Evolutionary conservation across 2,113 vertebrate genomes (phyloP).

Genomic region (Catagonus wagneri): DNA sequence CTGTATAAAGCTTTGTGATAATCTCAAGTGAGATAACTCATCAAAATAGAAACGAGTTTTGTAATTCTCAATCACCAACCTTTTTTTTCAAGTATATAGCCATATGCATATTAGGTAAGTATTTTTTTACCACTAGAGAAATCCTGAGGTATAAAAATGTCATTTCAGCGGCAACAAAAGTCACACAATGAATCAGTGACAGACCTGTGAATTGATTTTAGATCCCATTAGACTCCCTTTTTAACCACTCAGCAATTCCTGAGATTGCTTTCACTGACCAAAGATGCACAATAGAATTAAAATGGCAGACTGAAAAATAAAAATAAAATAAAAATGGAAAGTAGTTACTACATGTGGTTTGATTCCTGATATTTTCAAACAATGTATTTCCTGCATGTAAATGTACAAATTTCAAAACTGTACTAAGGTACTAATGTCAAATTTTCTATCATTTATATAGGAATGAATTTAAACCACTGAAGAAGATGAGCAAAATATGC

Average conservation of each 20-base stretch:
- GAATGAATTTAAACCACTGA: slow-evolving; percentile 81
- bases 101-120: background rate
- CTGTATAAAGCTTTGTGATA: background rate
- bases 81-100: background rate
- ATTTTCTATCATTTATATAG: slow-evolving; percentile 80
- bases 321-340: slow-evolving; percentile 82
- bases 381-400: slow-evolving; percentile 74
- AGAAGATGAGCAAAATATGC: slow-evolving; percentile 81
- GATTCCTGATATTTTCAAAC: slow-evolving; percentile 78
- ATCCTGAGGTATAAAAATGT: slow-evolving; percentile 35
- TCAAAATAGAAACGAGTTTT: slow-evolving; percentile 35
- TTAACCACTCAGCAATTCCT: slow-evolving; percentile 76
- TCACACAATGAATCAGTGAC: slow-evolving; percentile 57
- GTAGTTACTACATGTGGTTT: slow-evolving; percentile 69
- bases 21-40: background rate
- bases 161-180: slow-evolving; percentile 60
- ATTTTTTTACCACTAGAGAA: slow-evolving; percentile 52
- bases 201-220: slow-evolving; percentile 80
- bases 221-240: slow-evolving; percentile 78
- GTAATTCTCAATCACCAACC: background rate
- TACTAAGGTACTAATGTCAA: slow-evolving; percentile 76
- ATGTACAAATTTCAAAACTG: slow-evolving; percentile 75
- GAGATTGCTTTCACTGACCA: slow-evolving; percentile 75
- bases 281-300: slow-evolving; percentile 70
- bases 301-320: slow-evolving; percentile 76